Evolutionary conservation across 2,113 vertebrate genomes (phyloP), one percentile per base, ranked within the genome.

Genomic region (Indri indri): DNA sequence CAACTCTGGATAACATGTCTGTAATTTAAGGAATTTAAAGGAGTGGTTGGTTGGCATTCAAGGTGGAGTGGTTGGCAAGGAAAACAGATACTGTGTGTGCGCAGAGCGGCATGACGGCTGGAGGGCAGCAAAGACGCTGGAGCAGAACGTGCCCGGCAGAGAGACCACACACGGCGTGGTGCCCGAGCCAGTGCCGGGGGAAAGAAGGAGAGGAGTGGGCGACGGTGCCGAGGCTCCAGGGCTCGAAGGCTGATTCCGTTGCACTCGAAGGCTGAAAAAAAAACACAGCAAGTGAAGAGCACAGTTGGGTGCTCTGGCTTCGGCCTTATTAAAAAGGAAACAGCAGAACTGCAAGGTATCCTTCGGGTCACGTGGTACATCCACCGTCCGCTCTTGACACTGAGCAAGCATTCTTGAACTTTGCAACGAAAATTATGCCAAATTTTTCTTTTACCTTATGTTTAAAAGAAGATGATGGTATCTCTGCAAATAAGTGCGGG

Each of bases 391-490:
- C 71, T 34, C 57, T 88, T 70, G 11, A 57, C 66, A n/a, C 88
- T 93, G 37, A 88, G 76, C 65, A 66, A 91, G 66, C 42, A 27
- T 54, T 77, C 91, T 68, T 82, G 66, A 91, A 89, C 54, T 85
- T 63, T 25, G 22, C 45, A 14, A n/a, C 90, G 73, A 85, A 95
- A 80, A 70, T 59, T 23, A 88, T 71, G 54, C 63, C 77, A 50
- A 54, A n/a, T 76, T 71, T 85, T 77, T 50, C 65, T 91, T 74
- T 81, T 81, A 22, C 9, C 71, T 90, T 76, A 42, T 57, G 61
- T 84, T 94, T 84, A 88, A 94, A 86, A 76, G 57, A 73, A 94
- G 82, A 94, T 89, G 82, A 77, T 37, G 27, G 18, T 82, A 57
- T 66, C 50, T 94, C 71, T 73, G 40, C 71, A 91, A 95, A n/a